phyloP scores from a whole-genome alignment of 2,113 vertebrate species.

The Spilogale gracilis region DNA sequence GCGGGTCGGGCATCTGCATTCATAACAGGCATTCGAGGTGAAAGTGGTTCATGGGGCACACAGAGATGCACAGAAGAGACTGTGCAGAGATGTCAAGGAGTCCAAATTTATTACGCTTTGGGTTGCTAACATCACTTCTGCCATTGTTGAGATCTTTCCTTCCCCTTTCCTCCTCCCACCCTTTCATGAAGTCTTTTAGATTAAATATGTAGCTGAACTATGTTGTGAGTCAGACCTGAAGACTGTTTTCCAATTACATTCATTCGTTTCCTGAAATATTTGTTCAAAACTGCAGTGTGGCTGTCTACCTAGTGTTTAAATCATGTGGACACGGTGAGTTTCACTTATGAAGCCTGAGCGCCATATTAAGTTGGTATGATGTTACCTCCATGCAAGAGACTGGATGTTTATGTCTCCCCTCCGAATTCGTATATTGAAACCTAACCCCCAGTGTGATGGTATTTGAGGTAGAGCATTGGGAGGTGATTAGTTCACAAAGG shows the following conservation, averaged over 20 bases:
- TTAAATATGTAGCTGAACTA: neutral
- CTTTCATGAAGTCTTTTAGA: conserved; percentile 33
- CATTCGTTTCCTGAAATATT: conserved; percentile 16
- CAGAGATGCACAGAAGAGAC: neutral
- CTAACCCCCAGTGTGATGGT: neutral
- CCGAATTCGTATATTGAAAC: neutral
- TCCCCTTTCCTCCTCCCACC: neutral
- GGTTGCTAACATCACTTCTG: neutral
- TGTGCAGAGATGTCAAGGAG: neutral
- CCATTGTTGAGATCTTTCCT: neutral
- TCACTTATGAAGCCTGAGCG: neutral
- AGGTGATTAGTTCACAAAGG: neutral
- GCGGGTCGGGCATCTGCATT: neutral
- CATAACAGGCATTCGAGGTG: neutral
- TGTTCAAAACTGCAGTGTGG: neutral
- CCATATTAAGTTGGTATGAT: neutral
- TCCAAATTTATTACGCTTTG: neutral
- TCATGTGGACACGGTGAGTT: neutral
- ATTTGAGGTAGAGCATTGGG: neutral
- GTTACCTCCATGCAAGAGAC: neutral
- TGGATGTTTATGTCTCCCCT: neutral
- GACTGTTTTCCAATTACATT: conserved; percentile 18
- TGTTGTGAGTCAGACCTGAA: neutral
- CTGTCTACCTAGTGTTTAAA: neutral
- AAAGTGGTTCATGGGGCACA: neutral